Conservation (phyloP, 2,797 vertebrate genomes). For the Tokudaia muenninki region DNA sequence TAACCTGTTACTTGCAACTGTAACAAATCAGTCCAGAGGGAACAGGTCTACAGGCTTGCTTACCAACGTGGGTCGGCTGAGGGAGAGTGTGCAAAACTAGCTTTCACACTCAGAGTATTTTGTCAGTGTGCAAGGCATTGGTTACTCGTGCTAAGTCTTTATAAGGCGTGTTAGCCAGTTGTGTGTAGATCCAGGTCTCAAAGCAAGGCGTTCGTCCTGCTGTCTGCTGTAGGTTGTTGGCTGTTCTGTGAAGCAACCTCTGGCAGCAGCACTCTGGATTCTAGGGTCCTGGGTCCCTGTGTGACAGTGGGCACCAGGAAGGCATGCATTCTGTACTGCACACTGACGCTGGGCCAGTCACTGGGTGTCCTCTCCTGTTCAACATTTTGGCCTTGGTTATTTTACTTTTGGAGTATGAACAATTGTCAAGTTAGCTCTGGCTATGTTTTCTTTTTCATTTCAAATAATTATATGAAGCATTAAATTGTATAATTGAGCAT, state of each 20-base stretch:
- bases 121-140: conserved; percentile 34
- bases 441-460: conserved; percentile 48
- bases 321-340: not conserved
- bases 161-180: not conserved
- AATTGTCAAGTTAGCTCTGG: conserved; percentile 18
- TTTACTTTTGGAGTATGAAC: conserved; percentile 39
- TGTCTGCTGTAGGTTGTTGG: not conserved
- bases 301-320: not conserved
- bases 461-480: conserved; percentile 64
- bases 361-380: not conserved
- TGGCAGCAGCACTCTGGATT: not conserved
- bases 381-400: conserved; percentile 55
- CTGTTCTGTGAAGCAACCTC: not conserved
- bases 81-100: not conserved
- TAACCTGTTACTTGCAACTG: not conserved
- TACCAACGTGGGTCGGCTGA: not conserved
- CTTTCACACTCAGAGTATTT: not conserved
- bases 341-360: not conserved
- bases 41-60: not conserved
- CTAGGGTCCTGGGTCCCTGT: not conserved
- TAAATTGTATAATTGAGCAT: conserved; percentile 61
- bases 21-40: not conserved
- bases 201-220: not conserved
- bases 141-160: not conserved
- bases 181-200: not conserved